Percentiles rank a stretch among this genome's conserved stretches.
Evolutionary conservation across 2,113 vertebrate genomes (phyloP).

Genomic region (Emydocephalus ijimae): DNA sequence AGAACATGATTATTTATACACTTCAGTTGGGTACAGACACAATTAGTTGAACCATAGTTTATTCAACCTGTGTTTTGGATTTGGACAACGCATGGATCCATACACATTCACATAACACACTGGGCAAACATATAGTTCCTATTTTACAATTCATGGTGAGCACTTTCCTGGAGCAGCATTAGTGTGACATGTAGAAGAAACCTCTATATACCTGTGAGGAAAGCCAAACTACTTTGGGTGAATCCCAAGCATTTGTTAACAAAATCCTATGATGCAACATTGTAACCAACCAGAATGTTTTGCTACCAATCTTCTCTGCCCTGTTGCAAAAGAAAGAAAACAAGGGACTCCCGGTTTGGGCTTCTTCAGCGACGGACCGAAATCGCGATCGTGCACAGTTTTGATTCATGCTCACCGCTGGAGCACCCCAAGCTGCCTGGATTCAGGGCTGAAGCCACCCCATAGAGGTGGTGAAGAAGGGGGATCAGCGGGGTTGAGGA

Average conservation of each 20-base stretch:
- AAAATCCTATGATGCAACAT: background rate
- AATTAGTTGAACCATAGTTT: background rate
- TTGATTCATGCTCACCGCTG: too few species aligned
- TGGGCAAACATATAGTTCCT: background rate
- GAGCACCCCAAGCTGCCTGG: too few species aligned
- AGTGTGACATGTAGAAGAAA: background rate
- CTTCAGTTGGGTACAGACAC: background rate
- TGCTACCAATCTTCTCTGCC: background rate
- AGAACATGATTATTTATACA: background rate
- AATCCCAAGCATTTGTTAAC: background rate
- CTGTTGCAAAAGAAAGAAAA: background rate
- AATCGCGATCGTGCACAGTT: too few species aligned
- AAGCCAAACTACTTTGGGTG: background rate
- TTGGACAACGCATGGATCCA: background rate
- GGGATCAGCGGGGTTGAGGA: too few species aligned
- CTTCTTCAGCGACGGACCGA: too few species aligned
- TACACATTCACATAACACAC: background rate
- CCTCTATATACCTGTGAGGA: background rate
- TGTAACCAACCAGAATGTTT: background rate
- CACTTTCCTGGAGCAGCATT: background rate
- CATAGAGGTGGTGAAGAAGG: too few species aligned
- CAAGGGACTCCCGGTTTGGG: background rate
- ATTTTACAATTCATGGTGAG: background rate
- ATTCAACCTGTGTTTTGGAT: background rate
- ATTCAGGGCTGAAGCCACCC: too few species aligned